Evolutionary conservation across 1,140 invertebrate genomes (phyloP).

Genomic region (Drosophila dunni): DNA sequence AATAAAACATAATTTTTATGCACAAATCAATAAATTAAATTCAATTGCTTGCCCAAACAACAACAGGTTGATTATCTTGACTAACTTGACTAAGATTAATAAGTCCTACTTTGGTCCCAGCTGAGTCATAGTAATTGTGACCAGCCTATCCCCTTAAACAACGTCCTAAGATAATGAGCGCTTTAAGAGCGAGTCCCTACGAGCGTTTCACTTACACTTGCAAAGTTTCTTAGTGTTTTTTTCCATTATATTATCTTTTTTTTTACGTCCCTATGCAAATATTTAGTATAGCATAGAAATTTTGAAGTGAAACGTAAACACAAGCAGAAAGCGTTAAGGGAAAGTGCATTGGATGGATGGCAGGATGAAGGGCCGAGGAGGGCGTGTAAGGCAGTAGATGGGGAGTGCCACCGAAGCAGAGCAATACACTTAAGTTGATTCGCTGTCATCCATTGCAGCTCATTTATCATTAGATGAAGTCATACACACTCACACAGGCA

Average conservation of each 20-base stretch:
- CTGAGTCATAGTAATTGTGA: conserved; percentile 40
- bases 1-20: conserved; percentile 49
- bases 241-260: conserved; percentile 5
- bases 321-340: conserved; percentile 59
- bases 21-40: conserved; percentile 28
- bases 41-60: conserved; percentile 8
- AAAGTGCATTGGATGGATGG: conserved; percentile 64
- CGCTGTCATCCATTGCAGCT: conserved; percentile 84
- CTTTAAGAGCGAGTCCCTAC: conserved; percentile 41
- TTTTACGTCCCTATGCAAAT: conserved; percentile 62
- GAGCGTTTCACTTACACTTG: conserved; percentile 70
- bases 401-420: conserved; percentile 66
- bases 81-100: conserved; percentile 13
- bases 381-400: neutral
- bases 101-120: conserved; percentile 21
- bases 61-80: neutral
- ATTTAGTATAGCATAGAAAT: conserved; percentile 78
- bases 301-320: conserved; percentile 79
- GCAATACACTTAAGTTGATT: conserved; percentile 84
- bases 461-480: conserved; percentile 84
- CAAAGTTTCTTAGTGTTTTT: conserved; percentile 49
- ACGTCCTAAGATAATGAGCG: conserved; percentile 53
- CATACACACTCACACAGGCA: conserved; percentile 55
- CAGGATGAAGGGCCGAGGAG: conserved; percentile 5
- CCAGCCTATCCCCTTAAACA: conserved; percentile 17